Evolutionary conservation across 2,113 vertebrate species (phyloP).

Genomic region (Istiophorus platypterus): DNA sequence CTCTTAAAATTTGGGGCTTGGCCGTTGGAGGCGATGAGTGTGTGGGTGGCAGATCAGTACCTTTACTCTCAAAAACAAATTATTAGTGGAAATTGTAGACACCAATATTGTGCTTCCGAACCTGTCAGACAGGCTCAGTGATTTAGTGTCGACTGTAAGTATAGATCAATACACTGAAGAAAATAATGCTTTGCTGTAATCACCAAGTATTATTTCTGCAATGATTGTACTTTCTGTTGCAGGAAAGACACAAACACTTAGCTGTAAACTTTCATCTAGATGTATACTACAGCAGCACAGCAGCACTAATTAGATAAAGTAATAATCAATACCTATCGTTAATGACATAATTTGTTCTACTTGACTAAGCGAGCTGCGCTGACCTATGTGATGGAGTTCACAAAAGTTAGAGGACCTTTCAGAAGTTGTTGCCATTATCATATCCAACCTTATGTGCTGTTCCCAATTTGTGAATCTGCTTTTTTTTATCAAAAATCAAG

Average conservation of each 20-base stretch:
- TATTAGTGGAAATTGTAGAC: conserved; percentile 65
- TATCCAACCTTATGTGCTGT: background rate
- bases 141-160: conserved; percentile 40
- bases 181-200: conserved; percentile 43
- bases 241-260: conserved; percentile 33
- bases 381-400: conserved; percentile 35
- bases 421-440: conserved; percentile 13
- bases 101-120: conserved; percentile 56
- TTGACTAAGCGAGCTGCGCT: conserved; percentile 21
- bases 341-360: conserved; percentile 33
- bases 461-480: background rate
- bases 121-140: conserved; percentile 44
- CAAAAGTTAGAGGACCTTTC: conserved; percentile 11
- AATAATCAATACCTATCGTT: conserved; percentile 33
- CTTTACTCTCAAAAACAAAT: conserved; percentile 53
- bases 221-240: conserved; percentile 10
- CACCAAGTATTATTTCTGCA: conserved; percentile 22
- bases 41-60: conserved; percentile 59
- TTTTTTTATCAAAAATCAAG: conserved; percentile 2
- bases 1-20: conserved; percentile 25
- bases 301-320: conserved; percentile 42
- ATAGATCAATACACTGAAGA: conserved; percentile 51
- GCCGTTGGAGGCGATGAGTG: background rate
- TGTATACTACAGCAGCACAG: background rate
- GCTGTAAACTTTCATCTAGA: background rate